Evolutionary conservation across 2,888 invertebrate genomes (phyloP), one percentile per base, ranked within the genome.

Genomic region (Hipparchia sbordonii): DNA sequence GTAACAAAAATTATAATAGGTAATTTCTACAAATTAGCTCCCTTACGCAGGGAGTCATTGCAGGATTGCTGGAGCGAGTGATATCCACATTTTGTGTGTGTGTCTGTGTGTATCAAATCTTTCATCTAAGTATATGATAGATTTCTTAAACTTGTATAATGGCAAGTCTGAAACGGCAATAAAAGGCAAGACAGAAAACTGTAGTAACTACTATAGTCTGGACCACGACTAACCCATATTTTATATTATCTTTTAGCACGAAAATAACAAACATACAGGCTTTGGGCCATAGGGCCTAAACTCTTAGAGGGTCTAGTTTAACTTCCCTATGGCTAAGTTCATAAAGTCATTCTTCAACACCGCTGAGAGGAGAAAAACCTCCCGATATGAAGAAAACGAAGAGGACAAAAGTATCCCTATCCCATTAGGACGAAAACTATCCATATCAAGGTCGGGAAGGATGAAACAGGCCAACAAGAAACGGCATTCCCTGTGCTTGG

Each of bases 381-480:
- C 79, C 1, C 80, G 78, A 2, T 83, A 84, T 71, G 87, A 83
- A 1, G 90, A 89, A 2, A 85, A 85, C 0, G 88, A 90, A 0
- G 89, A 89, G 4, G 88, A 89, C 0, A 84, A 79, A n/a, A 85
- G 85, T 6, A 80, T 82, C 48, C 75, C 85, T 8, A 13, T 57
- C 8, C 57, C 57, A 7, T 23, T 57, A 7, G 57, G 57, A 57
- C 57, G 57, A 57, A 94, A 92, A 76, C 79, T 93, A 74, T 95
- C 95, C n/a, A 95, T 95, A 77, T 95, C 95, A 0, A 86, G 95
- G 74, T 95, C 95, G 52, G 95, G 95, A 3, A 88, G 95, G 77
- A 93, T 95, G 88, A 94, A 90, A 81, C 95, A 95, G 77, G 91
- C 93, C 10, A 93, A 93, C 74, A 94, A 93, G 82, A 94, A 94